Evolutionary conservation across 1,140 invertebrate species (phyloP), one percentile per base, ranked within the genome.

Genomic region (Caenorhabditis tropicalis): DNA sequence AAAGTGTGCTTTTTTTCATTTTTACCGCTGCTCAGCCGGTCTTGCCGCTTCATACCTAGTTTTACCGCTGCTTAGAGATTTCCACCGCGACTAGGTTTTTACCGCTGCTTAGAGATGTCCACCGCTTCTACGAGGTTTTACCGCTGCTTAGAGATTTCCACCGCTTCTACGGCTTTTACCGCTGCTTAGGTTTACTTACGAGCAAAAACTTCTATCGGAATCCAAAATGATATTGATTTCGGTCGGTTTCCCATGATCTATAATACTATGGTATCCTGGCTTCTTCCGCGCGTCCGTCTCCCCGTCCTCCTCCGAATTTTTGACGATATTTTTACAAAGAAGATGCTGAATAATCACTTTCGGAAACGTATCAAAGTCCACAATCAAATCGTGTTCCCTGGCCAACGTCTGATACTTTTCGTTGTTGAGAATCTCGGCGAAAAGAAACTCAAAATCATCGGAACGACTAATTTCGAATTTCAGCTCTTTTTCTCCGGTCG

Each of bases 291-390:
- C 65, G 24, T 74, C 65, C 3, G 24, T 29, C 10, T 46, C 65
- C n/a, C 36, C 65, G 24, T 74, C 36, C 0, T 74, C 65, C 1
- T 74, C 36, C n/a, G n/a, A n/a, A 15, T 39, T 74, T 1, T 43
- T 43, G n/a, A 74, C 65, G 27, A 74, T 74, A 43, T 74, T 74
- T 43, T 74, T 74, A 31, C 65, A 43, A 3, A 74, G n/a, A 10
- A 74, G n/a, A 46, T 74, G 65, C 24, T 74, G 65, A 27, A 74
- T 74, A 24, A 74, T 74, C 4, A 74, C 65, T 74, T 74, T 74
- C 12, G 65, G 65, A 43, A 74, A 74, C 4, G 65, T 31, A 15
- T 74, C 65, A 24, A 74, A 74, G 24, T 74, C 65, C 36, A 74
- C 65, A 21, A 36, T 74, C 33, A 74, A 24, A 21, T 74, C 65